phyloP scores from a whole-genome alignment of 2,888 invertebrate species.

The Melanophora roralis region DNA sequence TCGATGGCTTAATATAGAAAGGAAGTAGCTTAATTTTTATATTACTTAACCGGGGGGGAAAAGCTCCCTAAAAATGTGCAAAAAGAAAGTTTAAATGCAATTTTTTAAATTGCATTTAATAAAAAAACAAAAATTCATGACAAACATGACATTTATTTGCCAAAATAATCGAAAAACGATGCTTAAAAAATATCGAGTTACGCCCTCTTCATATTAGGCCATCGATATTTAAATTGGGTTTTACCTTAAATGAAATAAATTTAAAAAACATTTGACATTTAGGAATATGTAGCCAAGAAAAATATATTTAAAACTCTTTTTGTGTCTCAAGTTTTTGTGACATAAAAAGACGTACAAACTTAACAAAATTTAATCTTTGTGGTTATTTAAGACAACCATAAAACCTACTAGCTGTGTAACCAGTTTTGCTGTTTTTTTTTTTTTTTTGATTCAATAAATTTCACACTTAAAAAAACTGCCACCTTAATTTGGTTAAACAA shows the following conservation, averaged over 20 bases:
- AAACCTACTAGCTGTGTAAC: conserved; percentile 38
- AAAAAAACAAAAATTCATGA: too few relatives aligned
- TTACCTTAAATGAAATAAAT: too few relatives aligned
- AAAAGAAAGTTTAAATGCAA: too few relatives aligned
- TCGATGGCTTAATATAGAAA: neutral
- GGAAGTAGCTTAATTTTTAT: too few relatives aligned
- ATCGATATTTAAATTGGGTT: too few relatives aligned
- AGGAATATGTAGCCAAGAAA: neutral
- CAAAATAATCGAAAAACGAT: too few relatives aligned
- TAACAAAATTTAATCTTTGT: conserved; percentile 6
- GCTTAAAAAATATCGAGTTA: too few relatives aligned
- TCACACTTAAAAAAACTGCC: conserved; percentile 33
- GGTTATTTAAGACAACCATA: conserved; percentile 15
- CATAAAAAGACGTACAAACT: neutral
- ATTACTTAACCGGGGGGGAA: too few relatives aligned
- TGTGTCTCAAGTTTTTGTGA: neutral
- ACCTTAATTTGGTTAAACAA: neutral
- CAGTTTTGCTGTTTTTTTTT: conserved; percentile 29
- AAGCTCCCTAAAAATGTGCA: too few relatives aligned
- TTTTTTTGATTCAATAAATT: conserved; percentile 12
- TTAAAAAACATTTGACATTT: conserved; percentile 29
- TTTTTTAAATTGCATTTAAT: too few relatives aligned
- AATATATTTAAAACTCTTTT: neutral
- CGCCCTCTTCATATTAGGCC: too few relatives aligned
- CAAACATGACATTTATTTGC: too few relatives aligned